phyloP scores from a whole-genome alignment of 2,888 invertebrate species.

The Acleris cristana region DNA sequence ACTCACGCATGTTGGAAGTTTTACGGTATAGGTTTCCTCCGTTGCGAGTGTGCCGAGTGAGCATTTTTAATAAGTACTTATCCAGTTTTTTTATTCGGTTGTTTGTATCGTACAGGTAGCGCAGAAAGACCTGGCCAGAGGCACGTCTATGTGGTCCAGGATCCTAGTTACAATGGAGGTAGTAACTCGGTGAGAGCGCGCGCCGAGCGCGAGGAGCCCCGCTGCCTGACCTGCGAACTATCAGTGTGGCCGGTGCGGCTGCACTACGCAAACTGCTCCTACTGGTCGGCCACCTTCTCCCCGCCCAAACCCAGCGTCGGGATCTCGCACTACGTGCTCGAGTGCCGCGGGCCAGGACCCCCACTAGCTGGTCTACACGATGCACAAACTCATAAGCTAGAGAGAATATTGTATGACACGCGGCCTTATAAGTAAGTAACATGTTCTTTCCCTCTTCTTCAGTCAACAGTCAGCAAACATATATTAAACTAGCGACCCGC shows the following conservation, averaged over 20 bases:
- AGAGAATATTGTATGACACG: constrained; percentile 90
- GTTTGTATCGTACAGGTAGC: constrained; percentile 83
- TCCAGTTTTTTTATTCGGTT: constrained; percentile 1
- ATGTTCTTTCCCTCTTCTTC: background rate
- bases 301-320: constrained; percentile 75
- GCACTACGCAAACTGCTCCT: constrained; percentile 94
- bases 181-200: constrained; percentile 76
- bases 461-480: too few relatives aligned
- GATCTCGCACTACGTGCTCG: constrained; percentile 89
- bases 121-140: constrained; percentile 93
- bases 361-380: constrained; percentile 92
- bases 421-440: constrained; percentile 83
- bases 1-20: constrained; percentile 13
- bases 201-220: constrained; percentile 87
- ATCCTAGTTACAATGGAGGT: constrained; percentile 86
- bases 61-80: constrained; percentile 5
- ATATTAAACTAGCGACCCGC: too few relatives aligned
- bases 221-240: constrained; percentile 94
- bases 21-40: background rate
- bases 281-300: constrained; percentile 91
- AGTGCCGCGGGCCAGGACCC: constrained; percentile 96
- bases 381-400: constrained; percentile 89
- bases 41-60: constrained; percentile 1
- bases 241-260: constrained; percentile 91
- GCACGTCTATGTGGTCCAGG: constrained; percentile 94